Base-by-base conservation (phyloP, 1,140 invertebrate species). In the Trichoplusia ni region DNA sequence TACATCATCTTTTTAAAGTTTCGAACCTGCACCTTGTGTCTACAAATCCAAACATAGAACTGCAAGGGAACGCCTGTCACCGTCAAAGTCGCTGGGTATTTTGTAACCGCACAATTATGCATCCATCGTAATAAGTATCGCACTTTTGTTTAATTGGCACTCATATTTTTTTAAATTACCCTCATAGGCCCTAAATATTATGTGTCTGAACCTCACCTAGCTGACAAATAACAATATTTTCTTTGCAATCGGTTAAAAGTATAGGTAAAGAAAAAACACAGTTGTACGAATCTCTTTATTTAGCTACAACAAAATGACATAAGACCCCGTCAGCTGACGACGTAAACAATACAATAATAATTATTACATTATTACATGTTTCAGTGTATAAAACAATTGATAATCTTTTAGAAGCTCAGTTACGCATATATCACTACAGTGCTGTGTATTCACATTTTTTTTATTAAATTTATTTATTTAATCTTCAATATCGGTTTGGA, bases 341-440 rank as follows among this genome's bases (percentile, higher is more conserved):
- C 71, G 73, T 78, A 84, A 86, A 83, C 74, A 75, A 83, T 83
- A 83, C 77, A 73, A 67, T 47, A 71, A 75, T 77, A 75, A n/a
- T 69, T 70, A 69, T 37, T 47, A 63, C 35, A 67, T 69, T 68
- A 49, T 81, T n/a, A n/a, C n/a, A n/a, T 81, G 80, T 78, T 11
- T 23, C 79, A 79, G 86, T 89, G 84, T 87, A 87, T 84, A 86
- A 86, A 89, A 89, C 86, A 87, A 85, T 84, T 77, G 23, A 42
- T 79, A 77, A 73, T 81, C 29, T 71, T 78, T 80, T 79, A 82
- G 76, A 87, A 89, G 84, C 84, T 89, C 86, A 78, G 83, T 86
- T 84, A 86, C 79, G 83, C 84, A 82, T 89, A n/a, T n/a, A 89
- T 82, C 80, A 86, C 86, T 89, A 89, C 84, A 64, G 86, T 89